These are phyloP conservation scores for Ariopsis seemanni DNA, from an alignment of 2,113 vertebrate genomes.

Conservation along the genomic window DNA sequence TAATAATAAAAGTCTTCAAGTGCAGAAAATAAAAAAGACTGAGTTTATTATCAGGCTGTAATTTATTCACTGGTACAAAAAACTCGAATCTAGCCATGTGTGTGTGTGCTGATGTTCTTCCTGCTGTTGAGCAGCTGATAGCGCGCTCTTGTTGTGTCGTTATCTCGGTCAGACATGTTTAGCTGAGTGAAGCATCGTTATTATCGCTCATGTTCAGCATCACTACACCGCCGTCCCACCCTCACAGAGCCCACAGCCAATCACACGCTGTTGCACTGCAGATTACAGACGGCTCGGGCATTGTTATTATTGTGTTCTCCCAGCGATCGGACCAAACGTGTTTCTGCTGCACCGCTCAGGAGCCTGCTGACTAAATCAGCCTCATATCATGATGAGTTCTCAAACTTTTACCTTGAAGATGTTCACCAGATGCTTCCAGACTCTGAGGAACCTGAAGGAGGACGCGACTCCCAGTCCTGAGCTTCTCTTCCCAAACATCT, in stretches of 20 bases:
- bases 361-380: background rate
- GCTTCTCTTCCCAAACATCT: background rate
- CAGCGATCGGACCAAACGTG: background rate
- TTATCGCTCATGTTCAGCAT: background rate
- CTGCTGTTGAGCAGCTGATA: slow-evolving; percentile 49
- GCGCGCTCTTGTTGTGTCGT: slow-evolving; percentile 2
- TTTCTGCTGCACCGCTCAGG: background rate
- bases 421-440: background rate
- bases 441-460: background rate
- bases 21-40: background rate
- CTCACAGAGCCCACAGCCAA: background rate
- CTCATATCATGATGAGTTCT: background rate
- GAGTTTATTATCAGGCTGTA: background rate
- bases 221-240: background rate
- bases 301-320: background rate
- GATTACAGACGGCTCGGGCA: background rate
- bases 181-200: background rate
- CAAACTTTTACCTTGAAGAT: background rate
- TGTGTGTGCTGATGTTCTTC: slow-evolving; percentile 52
- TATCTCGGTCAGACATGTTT: background rate
- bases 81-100: background rate
- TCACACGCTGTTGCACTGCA: background rate
- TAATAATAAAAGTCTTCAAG: background rate
- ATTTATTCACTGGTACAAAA: background rate
- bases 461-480: background rate